phyloP scores from a whole-genome alignment of 2,888 invertebrate genomes.

The Merodon equestris region DNA sequence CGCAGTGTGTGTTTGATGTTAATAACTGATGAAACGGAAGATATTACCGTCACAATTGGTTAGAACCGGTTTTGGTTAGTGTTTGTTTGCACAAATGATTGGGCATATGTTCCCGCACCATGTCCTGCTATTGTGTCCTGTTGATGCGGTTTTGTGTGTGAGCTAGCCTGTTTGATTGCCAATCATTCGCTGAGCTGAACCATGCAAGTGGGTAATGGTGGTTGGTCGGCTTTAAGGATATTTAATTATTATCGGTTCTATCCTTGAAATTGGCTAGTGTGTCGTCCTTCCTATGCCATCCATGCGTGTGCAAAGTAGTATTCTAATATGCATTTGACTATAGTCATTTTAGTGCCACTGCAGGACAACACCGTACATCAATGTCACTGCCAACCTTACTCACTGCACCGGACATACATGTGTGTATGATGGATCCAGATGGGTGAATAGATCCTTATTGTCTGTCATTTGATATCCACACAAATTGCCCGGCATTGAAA shows the following conservation, averaged over 20 bases:
- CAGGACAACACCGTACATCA: slow-evolving; percentile 31
- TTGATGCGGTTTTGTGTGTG: slow-evolving; percentile 4
- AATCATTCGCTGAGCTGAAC: not conserved
- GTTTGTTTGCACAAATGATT: slow-evolving; percentile 40
- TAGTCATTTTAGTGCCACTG: slow-evolving; percentile 14
- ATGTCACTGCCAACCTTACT: slow-evolving; percentile 4
- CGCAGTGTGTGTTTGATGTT: slow-evolving; percentile 38
- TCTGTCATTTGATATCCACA: slow-evolving; percentile 44
- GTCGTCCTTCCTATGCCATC: too few relatives aligned
- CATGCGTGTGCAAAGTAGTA: too few relatives aligned
- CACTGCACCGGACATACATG: not conserved
- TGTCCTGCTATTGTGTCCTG: not conserved
- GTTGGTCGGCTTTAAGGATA: too few relatives aligned
- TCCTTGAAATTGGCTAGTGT: too few relatives aligned
- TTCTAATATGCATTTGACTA: not conserved
- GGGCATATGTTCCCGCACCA: slow-evolving; percentile 3
- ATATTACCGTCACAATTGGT: slow-evolving; percentile 43
- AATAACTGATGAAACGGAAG: slow-evolving; percentile 58
- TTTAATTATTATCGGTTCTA: too few relatives aligned
- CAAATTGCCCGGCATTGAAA: slow-evolving; percentile 51
- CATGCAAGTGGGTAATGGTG: too few relatives aligned
- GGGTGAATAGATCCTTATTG: slow-evolving; percentile 23
- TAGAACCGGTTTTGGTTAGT: slow-evolving; percentile 29
- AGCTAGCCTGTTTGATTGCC: slow-evolving; percentile 1
- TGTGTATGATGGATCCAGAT: too few relatives aligned